A percentile compares a stretch with the other conserved stretches of the same genome.
phyloP scores from a whole-genome alignment of 2,797 vertebrate genomes.

The Epinephelus coioides region DNA sequence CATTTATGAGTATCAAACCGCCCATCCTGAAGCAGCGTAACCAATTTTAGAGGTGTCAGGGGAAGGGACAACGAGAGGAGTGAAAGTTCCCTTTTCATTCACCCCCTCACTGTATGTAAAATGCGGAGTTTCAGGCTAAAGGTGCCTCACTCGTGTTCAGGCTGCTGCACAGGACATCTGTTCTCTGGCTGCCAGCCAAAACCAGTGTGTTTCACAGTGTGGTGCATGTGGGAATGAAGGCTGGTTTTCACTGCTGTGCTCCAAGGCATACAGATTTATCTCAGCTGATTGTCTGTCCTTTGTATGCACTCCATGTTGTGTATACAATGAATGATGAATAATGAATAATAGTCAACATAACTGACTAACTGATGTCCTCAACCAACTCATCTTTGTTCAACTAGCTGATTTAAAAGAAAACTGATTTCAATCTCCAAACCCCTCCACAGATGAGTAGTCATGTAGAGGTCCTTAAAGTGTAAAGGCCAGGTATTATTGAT shows the following conservation, averaged over 20 bases:
- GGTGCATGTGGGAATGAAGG: slow-evolving; percentile 7
- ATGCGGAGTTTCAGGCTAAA: slow-evolving; percentile 32
- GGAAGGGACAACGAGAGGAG: slow-evolving; percentile 1
- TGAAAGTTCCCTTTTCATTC: slow-evolving; percentile 10
- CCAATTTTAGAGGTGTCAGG: slow-evolving; percentile 31
- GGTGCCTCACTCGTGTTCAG: slow-evolving; percentile 29
- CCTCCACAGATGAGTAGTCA: neutral
- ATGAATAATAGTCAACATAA: slow-evolving; percentile 2
- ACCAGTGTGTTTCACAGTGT: slow-evolving; percentile 11
- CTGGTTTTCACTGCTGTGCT: slow-evolving; percentile 26
- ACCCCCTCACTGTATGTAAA: slow-evolving; percentile 12
- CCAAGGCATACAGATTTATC: neutral
- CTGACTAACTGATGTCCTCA: neutral
- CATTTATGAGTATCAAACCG: slow-evolving; percentile 41
- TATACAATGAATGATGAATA: slow-evolving; percentile 2
- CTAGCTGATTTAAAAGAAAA: neutral
- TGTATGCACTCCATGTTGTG: neutral
- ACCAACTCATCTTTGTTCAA: neutral
- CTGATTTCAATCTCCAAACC: neutral
- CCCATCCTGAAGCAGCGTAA: slow-evolving; percentile 33
- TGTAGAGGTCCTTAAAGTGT: neutral
- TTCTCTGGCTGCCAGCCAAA: slow-evolving; percentile 47
- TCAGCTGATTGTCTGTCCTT: slow-evolving; percentile 1
- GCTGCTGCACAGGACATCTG: slow-evolving; percentile 42
- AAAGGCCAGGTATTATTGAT: neutral